Evolutionary conservation across 1,140 invertebrate genomes (phyloP).

Genomic region (Anastrepha ludens): DNA sequence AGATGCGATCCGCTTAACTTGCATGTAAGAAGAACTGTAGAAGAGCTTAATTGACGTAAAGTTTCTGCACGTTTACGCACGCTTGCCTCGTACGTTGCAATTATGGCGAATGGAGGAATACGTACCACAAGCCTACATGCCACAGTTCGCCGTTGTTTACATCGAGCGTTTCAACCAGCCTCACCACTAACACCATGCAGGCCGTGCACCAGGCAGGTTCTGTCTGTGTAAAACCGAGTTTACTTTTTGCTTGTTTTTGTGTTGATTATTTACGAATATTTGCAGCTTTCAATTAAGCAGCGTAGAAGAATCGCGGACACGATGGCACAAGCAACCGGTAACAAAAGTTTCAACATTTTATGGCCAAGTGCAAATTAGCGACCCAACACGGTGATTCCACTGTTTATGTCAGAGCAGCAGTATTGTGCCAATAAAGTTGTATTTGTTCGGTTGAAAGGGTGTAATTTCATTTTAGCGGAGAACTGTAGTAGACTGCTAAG

Average conservation of each 20-base stretch:
- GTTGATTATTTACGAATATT: conserved; percentile 48
- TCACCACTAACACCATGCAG: neutral
- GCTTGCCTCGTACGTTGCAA: conserved; percentile 45
- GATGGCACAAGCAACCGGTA: neutral
- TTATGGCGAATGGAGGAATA: conserved; percentile 10
- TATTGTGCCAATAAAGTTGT: conserved; percentile 35
- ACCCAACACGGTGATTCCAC: neutral
- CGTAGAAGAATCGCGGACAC: neutral
- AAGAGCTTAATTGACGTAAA: conserved; percentile 51
- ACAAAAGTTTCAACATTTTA: conserved; percentile 45
- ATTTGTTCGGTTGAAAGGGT: conserved; percentile 43
- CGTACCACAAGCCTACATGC: neutral
- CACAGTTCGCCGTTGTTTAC: too few relatives aligned
- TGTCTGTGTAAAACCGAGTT: neutral
- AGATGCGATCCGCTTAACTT: neutral
- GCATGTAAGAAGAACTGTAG: conserved; percentile 32
- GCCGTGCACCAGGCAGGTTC: neutral
- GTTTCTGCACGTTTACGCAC: conserved; percentile 50
- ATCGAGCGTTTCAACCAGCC: neutral
- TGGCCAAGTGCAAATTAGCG: neutral
- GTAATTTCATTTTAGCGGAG: conserved; percentile 44
- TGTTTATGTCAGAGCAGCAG: neutral
- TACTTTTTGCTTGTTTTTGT: conserved; percentile 29
- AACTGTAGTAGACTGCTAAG: conserved; percentile 17
- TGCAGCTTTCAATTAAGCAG: conserved; percentile 45